Evolutionary conservation across 2,888 invertebrate species (phyloP).

Genomic region (Empis livida): DNA sequence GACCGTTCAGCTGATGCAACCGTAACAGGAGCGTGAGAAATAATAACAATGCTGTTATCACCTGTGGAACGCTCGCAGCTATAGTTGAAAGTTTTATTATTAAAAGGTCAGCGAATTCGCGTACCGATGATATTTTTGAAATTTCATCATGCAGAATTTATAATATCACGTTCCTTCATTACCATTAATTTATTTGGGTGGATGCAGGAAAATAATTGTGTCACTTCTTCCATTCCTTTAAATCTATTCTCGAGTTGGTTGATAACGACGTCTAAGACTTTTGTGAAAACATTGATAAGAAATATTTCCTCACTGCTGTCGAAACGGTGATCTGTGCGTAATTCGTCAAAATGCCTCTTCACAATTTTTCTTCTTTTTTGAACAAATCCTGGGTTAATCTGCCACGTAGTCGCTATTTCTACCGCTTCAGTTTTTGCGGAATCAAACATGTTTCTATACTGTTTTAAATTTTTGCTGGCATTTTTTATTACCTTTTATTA

Average conservation of each 20-base stretch:
- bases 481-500: background rate
- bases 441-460: constrained; percentile 1
- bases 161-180: background rate
- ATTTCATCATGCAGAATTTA: constrained; percentile 2
- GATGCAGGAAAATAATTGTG: background rate
- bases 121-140: constrained; percentile 1
- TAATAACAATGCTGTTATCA: constrained; percentile 3
- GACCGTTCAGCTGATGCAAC: constrained; percentile 1
- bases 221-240: background rate
- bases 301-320: background rate
- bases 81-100: constrained; percentile 1
- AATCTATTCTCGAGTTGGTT: constrained; percentile 2
- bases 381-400: background rate
- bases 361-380: constrained; percentile 1
- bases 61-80: constrained; percentile 3
- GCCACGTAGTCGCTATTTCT: background rate
- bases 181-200: background rate
- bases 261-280: background rate
- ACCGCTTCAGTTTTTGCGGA: constrained; percentile 1
- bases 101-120: constrained; percentile 2
- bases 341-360: background rate
- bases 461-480: constrained; percentile 1
- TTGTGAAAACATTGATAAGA: background rate
- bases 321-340: background rate
- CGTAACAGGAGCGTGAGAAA: constrained; percentile 5